Percentiles rank a stretch among this genome's conserved stretches.
phyloP scores from a whole-genome alignment of 2,888 invertebrate species.

The Rotaria sp. region DNA sequence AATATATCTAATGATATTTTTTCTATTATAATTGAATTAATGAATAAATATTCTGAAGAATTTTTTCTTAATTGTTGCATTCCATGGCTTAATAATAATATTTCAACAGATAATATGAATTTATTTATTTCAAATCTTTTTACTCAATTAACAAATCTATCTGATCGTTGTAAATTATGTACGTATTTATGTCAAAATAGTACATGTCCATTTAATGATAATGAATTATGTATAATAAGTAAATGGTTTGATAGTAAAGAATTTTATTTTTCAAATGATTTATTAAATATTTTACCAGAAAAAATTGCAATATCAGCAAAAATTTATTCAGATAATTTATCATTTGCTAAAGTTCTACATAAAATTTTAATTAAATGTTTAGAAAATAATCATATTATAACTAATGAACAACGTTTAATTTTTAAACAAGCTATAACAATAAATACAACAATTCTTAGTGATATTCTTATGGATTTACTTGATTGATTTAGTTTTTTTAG shows the following conservation, averaged over 20 bases:
- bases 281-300: neutral
- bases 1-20: neutral
- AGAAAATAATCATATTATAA: neutral
- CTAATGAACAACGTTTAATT: conserved; percentile 6
- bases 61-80: neutral
- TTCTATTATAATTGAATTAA: neutral
- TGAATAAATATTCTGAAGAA: neutral
- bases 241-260: conserved; percentile 31
- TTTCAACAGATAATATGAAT: neutral
- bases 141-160: neutral
- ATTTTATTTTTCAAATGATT: conserved; percentile 22
- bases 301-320: neutral
- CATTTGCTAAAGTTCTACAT: neutral
- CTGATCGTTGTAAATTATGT: conserved; percentile 9
- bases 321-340: neutral
- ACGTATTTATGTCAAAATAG: neutral
- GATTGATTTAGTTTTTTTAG: neutral
- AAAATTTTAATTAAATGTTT: conserved; percentile 4
- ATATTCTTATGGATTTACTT: neutral
- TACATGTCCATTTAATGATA: neutral
- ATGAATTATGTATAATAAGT: neutral
- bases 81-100: neutral
- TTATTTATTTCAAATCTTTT: neutral
- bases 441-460: conserved; percentile 22
- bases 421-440: neutral